Evolutionary conservation across 2,888 invertebrate species (phyloP).

Genomic region (Sipha maydis): DNA sequence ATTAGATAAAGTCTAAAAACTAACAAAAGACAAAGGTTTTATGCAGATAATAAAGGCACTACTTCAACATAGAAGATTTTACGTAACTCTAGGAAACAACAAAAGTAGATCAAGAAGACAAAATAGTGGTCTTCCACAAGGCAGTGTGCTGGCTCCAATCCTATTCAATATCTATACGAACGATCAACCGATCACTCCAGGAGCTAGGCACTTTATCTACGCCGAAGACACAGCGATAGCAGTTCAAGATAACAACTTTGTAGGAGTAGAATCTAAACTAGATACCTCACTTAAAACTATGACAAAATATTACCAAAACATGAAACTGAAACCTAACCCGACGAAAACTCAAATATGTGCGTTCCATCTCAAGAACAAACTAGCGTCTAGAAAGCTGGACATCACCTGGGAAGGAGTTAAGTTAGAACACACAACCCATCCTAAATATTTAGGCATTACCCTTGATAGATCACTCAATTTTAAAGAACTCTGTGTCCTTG

Average conservation of each 20-base stretch:
- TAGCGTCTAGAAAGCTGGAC: not conserved
- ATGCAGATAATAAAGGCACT: slow-evolving; percentile 28
- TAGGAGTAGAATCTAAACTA: slow-evolving; percentile 44
- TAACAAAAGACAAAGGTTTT: slow-evolving; percentile 28
- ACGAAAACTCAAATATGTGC: slow-evolving; percentile 45
- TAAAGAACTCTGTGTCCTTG: slow-evolving; percentile 29
- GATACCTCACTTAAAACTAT: not conserved
- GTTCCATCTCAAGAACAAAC: slow-evolving; percentile 60
- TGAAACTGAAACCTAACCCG: slow-evolving; percentile 41
- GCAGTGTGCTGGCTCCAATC: slow-evolving; percentile 42
- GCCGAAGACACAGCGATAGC: not conserved
- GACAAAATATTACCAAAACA: not conserved
- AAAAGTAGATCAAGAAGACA: slow-evolving; percentile 40
- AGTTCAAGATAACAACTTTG: not conserved
- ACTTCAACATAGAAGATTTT: slow-evolving; percentile 48
- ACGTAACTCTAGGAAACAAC: slow-evolving; percentile 31
- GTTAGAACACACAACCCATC: not conserved
- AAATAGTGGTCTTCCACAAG: slow-evolving; percentile 47
- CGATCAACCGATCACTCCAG: too few relatives aligned
- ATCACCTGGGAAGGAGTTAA: too few relatives aligned
- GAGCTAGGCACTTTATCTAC: too few relatives aligned
- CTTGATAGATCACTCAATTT: slow-evolving; percentile 63
- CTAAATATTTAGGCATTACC: slow-evolving; percentile 63
- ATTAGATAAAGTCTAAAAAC: slow-evolving; percentile 37
- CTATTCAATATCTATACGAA: too few relatives aligned